Percentiles rank a stretch among this genome's conserved stretches.
These are phyloP conservation scores for Drosophila cognata DNA, from an alignment of 2,888 invertebrate species.

Conservation along the genomic window DNA sequence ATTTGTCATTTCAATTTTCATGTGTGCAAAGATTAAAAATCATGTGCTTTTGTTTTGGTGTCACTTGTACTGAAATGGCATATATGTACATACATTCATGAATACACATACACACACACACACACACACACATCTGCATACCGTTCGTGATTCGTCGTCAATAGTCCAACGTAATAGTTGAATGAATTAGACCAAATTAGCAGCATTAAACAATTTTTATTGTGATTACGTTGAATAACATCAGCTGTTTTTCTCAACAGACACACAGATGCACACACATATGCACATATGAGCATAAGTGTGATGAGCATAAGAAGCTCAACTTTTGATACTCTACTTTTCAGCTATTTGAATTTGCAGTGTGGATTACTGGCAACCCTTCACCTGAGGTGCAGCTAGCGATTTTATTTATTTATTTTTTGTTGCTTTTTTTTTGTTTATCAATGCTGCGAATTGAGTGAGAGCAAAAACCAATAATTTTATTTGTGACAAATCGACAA, in stretches of 20 bases:
- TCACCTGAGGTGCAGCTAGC: not conserved
- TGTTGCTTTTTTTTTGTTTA: conserved; percentile 4
- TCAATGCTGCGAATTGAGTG: conserved; percentile 31
- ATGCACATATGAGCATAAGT: not conserved
- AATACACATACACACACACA: not conserved
- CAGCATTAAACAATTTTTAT: conserved; percentile 30
- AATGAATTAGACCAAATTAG: conserved; percentile 41
- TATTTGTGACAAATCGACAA: conserved; percentile 41
- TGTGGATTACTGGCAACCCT: not conserved
- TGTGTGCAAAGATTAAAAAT: conserved; percentile 54
- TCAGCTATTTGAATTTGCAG: not conserved
- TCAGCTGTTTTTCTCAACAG: conserved; percentile 42
- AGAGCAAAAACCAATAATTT: conserved; percentile 26
- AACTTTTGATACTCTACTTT: not conserved
- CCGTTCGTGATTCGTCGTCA: not conserved
- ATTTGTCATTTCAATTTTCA: conserved; percentile 55
- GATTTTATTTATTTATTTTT: not conserved
- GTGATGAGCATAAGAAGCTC: not conserved
- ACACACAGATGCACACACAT: not conserved
- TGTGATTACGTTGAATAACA: conserved; percentile 33
- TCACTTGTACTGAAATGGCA: not conserved
- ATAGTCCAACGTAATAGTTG: conserved; percentile 11
- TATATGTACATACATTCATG: not conserved
- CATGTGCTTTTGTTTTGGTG: conserved; percentile 52
- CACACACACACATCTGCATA: not conserved